phyloP scores from a whole-genome alignment of 2,888 invertebrate species.

The Rhingia campestris region DNA sequence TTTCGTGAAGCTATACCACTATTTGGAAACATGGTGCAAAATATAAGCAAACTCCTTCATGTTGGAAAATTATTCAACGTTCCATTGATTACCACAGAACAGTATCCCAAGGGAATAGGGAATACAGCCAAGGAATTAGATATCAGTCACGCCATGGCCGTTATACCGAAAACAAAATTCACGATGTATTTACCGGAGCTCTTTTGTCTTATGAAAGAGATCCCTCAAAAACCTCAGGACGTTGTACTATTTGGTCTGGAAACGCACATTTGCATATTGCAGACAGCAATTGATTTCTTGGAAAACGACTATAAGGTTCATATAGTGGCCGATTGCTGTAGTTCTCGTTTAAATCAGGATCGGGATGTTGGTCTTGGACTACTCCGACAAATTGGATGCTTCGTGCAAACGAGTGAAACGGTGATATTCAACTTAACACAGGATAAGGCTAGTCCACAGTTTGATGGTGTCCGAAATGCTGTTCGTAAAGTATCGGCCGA shows the following conservation, averaged over 20 bases:
- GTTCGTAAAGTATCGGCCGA: conserved; percentile 83
- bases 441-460: conserved; percentile 89
- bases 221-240: conserved; percentile 82
- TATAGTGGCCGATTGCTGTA: conserved; percentile 89
- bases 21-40: conserved; percentile 88
- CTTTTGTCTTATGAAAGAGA: conserved; percentile 84
- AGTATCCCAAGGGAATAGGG: conserved; percentile 89
- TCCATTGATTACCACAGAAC: conserved; percentile 88
- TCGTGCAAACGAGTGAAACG: conserved; percentile 90
- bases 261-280: conserved; percentile 91
- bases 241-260: conserved; percentile 88
- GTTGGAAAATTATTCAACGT: conserved; percentile 86
- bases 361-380: conserved; percentile 88
- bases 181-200: conserved; percentile 90
- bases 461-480: conserved; percentile 87
- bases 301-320: conserved; percentile 86
- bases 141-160: conserved; percentile 84
- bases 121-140: conserved; percentile 88
- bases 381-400: conserved; percentile 89
- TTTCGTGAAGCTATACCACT: conserved; percentile 88
- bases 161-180: conserved; percentile 89
- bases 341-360: conserved; percentile 88
- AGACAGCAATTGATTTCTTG: conserved; percentile 89
- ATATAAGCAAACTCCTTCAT: conserved; percentile 87
- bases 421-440: conserved; percentile 89